Conservation (phyloP, 2,888 invertebrate species). For the Mimachlamys varia region DNA sequence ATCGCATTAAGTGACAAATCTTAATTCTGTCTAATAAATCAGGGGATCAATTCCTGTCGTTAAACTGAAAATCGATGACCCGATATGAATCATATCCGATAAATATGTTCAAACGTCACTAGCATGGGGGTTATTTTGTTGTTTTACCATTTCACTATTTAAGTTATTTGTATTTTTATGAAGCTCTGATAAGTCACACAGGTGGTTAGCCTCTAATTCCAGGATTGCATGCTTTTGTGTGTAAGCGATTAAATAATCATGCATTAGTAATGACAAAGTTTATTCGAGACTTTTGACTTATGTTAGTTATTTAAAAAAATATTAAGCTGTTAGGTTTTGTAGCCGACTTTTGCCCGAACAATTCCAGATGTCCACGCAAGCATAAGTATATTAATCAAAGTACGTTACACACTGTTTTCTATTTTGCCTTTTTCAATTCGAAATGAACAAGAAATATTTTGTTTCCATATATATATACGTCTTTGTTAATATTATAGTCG, state of each 20-base stretch:
- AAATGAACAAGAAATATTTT: too few species aligned
- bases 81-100: background rate
- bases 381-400: background rate
- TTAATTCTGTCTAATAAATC: slow-evolving; percentile 3
- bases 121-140: background rate
- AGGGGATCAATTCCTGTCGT: slow-evolving; percentile 8
- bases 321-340: background rate
- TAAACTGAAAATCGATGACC: background rate
- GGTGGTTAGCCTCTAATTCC: background rate
- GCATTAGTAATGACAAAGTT: background rate
- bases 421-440: too few species aligned
- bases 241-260: background rate
- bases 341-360: background rate
- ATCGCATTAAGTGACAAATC: background rate
- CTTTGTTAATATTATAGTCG: too few species aligned
- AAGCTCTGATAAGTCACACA: background rate
- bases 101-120: slow-evolving; percentile 21
- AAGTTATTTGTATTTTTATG: background rate
- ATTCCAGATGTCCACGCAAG: background rate
- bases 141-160: slow-evolving; percentile 26
- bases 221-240: background rate
- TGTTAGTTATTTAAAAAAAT: background rate
- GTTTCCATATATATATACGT: too few species aligned
- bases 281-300: background rate
- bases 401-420: too few species aligned